Evolutionary conservation across 2,113 vertebrate species (phyloP).

Genomic region (Channa maculata): DNA sequence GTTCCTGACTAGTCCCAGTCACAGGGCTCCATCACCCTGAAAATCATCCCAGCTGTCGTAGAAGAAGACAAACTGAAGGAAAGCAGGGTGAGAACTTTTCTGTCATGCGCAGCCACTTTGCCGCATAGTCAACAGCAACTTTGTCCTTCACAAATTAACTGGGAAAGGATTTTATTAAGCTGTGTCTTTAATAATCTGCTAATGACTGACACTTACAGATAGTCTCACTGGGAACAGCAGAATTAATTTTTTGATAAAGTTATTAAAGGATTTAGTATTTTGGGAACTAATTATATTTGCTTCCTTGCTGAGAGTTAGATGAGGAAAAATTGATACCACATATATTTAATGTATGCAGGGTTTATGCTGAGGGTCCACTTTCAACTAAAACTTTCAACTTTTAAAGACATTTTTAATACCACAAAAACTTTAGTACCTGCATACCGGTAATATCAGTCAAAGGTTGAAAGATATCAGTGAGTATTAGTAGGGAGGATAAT

Average conservation of each 20-base stretch:
- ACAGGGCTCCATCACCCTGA: constrained; percentile 94
- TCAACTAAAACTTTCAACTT: too few species aligned
- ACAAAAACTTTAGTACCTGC: too few species aligned
- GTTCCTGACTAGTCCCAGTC: constrained; percentile 88
- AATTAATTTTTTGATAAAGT: not conserved
- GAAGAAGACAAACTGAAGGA: constrained; percentile 92
- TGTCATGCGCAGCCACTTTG: not conserved
- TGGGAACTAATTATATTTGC: not conserved
- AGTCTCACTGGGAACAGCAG: not conserved
- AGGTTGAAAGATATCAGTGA: too few species aligned
- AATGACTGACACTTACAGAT: not conserved
- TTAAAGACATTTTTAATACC: too few species aligned
- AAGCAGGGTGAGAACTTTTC: constrained; percentile 86
- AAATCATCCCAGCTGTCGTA: constrained; percentile 93
- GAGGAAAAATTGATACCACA: not conserved
- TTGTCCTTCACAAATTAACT: not conserved
- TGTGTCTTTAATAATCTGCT: not conserved
- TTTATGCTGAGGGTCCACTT: too few species aligned
- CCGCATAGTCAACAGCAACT: not conserved
- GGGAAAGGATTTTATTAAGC: not conserved
- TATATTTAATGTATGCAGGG: not conserved
- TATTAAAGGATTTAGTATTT: not conserved
- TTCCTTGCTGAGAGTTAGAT: not conserved
- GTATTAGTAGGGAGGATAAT: too few species aligned
- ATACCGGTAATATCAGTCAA: too few species aligned